These are phyloP conservation scores for Brachionichthys hirsutus DNA, from an alignment of 2,113 vertebrate genomes.

Conservation along the genomic window DNA sequence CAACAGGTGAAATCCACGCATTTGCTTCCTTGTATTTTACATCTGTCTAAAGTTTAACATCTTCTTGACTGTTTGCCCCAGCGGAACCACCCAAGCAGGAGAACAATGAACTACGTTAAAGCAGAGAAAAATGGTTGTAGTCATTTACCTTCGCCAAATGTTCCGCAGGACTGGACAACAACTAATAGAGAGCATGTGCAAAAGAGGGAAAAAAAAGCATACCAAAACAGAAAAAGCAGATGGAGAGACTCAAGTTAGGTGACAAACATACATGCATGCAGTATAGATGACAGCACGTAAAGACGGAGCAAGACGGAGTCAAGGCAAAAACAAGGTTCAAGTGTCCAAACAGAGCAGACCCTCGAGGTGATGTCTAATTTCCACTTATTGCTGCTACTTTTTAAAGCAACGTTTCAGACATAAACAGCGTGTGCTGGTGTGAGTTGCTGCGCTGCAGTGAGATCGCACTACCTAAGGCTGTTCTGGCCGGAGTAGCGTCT, in stretches of 20 bases:
- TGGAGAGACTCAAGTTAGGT: conserved; percentile 24
- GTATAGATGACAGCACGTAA: conserved; percentile 3
- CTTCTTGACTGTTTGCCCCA: too few relatives aligned
- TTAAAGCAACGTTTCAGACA: neutral
- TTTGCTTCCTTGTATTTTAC: too few relatives aligned
- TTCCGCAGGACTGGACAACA: conserved; percentile 70
- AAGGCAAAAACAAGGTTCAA: conserved; percentile 17
- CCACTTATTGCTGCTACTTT: too few relatives aligned
- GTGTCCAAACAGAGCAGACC: conserved; percentile 11
- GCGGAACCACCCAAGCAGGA: too few relatives aligned
- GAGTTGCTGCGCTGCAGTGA: neutral
- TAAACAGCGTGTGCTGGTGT: neutral
- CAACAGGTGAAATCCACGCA: too few relatives aligned
- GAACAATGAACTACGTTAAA: too few relatives aligned
- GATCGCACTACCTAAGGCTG: conserved; percentile 83
- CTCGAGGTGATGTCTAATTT: neutral
- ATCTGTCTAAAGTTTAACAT: too few relatives aligned
- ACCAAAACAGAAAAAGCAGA: conserved; percentile 57
- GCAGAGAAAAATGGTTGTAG: conserved; percentile 31
- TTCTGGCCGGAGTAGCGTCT: conserved; percentile 94
- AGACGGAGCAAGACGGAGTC: neutral
- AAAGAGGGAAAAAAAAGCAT: conserved; percentile 38
- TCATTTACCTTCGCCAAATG: conserved; percentile 71
- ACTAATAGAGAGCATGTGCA: conserved; percentile 57
- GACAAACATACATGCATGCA: conserved; percentile 18